Conservation (phyloP, 2,888 invertebrate genomes). For the Reticulitermes lucifugus region DNA sequence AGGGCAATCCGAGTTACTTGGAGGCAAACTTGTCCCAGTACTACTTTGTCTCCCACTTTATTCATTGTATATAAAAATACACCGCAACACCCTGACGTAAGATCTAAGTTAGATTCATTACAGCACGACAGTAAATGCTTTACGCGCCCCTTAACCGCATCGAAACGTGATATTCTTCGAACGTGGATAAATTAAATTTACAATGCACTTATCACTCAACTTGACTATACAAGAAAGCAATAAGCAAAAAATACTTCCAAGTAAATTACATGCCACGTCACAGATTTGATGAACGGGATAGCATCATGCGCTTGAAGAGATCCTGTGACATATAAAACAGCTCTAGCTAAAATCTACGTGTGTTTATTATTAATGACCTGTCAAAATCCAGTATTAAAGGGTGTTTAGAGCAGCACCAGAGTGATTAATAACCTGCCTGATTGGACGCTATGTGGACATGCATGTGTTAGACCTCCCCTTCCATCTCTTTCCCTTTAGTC, state of each 20-base stretch:
- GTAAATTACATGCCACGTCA: conserved; percentile 30
- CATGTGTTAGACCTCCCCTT: not conserved
- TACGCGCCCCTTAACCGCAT: no score
- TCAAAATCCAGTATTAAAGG: conserved; percentile 27
- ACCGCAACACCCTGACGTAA: no score
- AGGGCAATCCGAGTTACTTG: no score
- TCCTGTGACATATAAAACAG: conserved; percentile 28
- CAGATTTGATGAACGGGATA: conserved; percentile 17
- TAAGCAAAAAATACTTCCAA: not conserved
- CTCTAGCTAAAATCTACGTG: conserved; percentile 13
- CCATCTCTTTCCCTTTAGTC: not conserved
- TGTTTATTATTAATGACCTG: conserved; percentile 35
- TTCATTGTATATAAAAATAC: no score
- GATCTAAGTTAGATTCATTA: no score
- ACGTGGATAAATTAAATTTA: no score
- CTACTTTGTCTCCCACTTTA: no score
- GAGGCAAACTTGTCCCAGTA: no score
- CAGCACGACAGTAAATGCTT: no score
- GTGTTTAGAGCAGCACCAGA: not conserved
- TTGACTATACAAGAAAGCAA: not conserved
- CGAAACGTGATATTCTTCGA: no score
- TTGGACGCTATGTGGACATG: conserved; percentile 11
- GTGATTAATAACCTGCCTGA: conserved; percentile 24
- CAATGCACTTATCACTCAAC: no score
- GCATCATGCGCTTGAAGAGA: conserved; percentile 13